phyloP scores from a whole-genome alignment of 2,888 invertebrate genomes.

The Protonemura montana region DNA sequence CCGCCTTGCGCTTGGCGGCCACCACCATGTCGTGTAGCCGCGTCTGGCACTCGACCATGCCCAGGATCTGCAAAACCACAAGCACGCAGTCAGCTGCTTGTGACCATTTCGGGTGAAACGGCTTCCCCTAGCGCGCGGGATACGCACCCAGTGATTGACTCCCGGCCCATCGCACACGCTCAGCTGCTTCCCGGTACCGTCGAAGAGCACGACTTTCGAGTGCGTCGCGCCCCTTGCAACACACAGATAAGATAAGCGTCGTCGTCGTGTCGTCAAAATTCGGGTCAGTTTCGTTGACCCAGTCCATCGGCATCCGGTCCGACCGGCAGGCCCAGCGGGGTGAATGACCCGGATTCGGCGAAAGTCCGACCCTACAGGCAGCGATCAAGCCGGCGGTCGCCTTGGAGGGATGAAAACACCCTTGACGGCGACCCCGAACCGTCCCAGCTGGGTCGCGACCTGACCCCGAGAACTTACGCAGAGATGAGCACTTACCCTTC shows the following conservation, averaged over 20 bases:
- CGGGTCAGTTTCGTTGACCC: constrained; percentile 1
- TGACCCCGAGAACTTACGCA: too few species aligned
- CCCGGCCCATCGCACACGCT: constrained; percentile 73
- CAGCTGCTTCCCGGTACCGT: constrained; percentile 74
- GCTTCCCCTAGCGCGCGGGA: too few species aligned
- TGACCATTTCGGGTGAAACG: too few species aligned
- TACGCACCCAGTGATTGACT: constrained; percentile 79
- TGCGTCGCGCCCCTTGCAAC: constrained; percentile 82
- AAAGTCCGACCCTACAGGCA: too few species aligned
- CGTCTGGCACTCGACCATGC: constrained; percentile 78
- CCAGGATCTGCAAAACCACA: constrained; percentile 63
- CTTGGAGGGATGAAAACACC: too few species aligned
- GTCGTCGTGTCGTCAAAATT: not conserved
- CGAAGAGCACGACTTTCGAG: constrained; percentile 79
- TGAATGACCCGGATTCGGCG: constrained; percentile 18
- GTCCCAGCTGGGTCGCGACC: too few species aligned
- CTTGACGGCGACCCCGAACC: too few species aligned
- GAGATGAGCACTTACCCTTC: constrained; percentile 30
- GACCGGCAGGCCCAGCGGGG: not conserved
- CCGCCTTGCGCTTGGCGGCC: constrained; percentile 69
- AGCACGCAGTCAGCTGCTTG: not conserved
- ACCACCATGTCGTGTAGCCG: constrained; percentile 78
- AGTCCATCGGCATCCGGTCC: not conserved
- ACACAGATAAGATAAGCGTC: not conserved
- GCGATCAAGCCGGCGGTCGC: too few species aligned